A percentile compares a stretch with the other conserved stretches of the same genome.
These are phyloP conservation scores for Mercenaria mercenaria DNA, from an alignment of 1,140 invertebrate genomes.

Conservation along the genomic window DNA sequence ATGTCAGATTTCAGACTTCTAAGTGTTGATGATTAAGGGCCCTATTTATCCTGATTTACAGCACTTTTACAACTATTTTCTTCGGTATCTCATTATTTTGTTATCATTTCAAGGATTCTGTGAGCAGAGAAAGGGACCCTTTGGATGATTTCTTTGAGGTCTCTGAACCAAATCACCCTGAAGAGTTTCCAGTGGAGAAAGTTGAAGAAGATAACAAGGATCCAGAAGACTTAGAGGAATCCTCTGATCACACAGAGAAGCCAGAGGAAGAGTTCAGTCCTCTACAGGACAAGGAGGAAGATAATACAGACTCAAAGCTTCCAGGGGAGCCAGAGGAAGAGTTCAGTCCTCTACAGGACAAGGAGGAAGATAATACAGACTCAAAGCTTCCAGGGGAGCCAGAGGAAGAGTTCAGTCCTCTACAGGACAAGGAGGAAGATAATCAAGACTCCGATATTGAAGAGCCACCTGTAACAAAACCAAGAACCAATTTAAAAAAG, in stretches of 20 bases:
- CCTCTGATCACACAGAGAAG: not conserved
- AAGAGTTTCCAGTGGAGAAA: not conserved
- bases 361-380: not conserved
- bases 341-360: no score
- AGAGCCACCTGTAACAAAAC: not conserved
- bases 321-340: not conserved
- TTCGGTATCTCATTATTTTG: no score
- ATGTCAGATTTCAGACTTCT: no score
- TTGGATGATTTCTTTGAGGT: slow-evolving; percentile 31
- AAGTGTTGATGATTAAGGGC: no score
- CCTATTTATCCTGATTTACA: no score
- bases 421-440: not conserved
- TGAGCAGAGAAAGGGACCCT: not conserved
- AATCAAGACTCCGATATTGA: not conserved
- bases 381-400: not conserved
- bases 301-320: not conserved
- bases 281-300: not conserved
- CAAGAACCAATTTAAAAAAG: slow-evolving; percentile 45
- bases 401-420: not conserved
- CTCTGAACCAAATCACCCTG: not conserved
- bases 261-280: no score
- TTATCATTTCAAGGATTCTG: not conserved
- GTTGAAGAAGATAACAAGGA: not conserved
- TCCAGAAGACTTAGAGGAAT: not conserved
- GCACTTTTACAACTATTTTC: no score